Base-by-base conservation (phyloP, 2,888 invertebrate genomes). In the Campoplex capitator region DNA sequence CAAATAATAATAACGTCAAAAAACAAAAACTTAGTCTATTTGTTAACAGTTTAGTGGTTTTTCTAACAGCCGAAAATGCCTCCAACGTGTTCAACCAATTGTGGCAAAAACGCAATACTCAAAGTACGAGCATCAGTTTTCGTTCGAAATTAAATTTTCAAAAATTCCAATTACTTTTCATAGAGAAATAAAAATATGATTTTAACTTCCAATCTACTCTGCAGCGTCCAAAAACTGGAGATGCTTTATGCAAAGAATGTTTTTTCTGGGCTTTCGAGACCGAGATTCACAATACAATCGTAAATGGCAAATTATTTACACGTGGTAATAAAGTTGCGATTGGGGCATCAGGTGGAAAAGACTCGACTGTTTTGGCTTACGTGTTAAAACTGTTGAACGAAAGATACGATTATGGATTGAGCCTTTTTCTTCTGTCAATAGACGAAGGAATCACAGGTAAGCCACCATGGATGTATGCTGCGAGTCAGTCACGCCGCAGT, bases 331-430 rank as follows among this genome's bases (percentile, higher is more conserved):
- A 97, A 62, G 98, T 99, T 42, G 99, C 99, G 1, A 96, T 99
- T 42, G 99, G 98, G 45, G 99, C 99, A 0, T 98, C 98, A 56
- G 98, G 98, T 48, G 98, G 98, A 45, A 98, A 98, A 95, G 99
- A 99, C 94, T 99, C 99, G 0, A 99, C 99, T 3, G 99, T 99
- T 23, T 95, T 99, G 81, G 99, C 99, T 0, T 97, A 99, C 93
- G 96, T 99, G 42, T 94, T 99, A 91, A 99, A 99, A 95, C 95
- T 97, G 2, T 95, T 99, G 16, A 99, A 99, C 94, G 96, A 98
- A 91, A 96, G 97, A 73, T 97, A 99, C 94, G 95, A 98, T 88
- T 99, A 99, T 95, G 98, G 98, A 0, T 95, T 99, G 18, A 96
- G 99, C 83, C 95, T 99, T 58, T 96, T 98, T 90, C 95, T 99